Evolutionary conservation across 2,797 vertebrate species (phyloP), one percentile per base, ranked within the genome.

Genomic region (Pteronotus mesoamericanus): DNA sequence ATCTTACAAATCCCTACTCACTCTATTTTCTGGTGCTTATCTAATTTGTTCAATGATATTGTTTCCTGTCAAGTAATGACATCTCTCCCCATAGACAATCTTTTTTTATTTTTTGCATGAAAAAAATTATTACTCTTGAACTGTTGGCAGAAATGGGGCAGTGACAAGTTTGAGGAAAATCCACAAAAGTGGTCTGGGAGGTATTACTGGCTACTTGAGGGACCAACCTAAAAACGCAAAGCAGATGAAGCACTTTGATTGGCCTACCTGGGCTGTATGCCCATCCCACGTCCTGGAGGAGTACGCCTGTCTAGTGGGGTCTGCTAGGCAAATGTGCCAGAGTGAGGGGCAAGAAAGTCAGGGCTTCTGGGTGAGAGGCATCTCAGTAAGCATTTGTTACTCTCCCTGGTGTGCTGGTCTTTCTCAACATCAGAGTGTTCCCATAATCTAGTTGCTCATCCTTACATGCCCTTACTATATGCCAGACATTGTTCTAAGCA

Each of bases 121-220:
- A 87, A 95, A 74, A 66, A 51, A 72, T 42, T 42, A 37, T 3
- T 22, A 74, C 9, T 78, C 95, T 78, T 64, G 0, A 14, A 57
- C 37, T 22, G 26, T 75, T 94, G 77, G 8, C 16, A 61, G 69
- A 72, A 92, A 24, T 34, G 53, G 71, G 51, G 10, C 16, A 74
- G 3, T 69, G 55, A 24, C 4, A 89, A 11, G 12, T 68, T 79
- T 90, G 53, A 95, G 48, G 92, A 80, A 57, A 80, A 90, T 92
- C 3, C 39, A 66, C 55, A 57, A 72, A 46, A 71, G 12, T 86
- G 7, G 39, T 59, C 5, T 12, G 61, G 9, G 1, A 21, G 42
- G 34, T 14, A 5, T 48, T 75, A 37, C 9, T 18, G 34, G 42
- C 11, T 37, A 71, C 19, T 83, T 42, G 46, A 59, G 42, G n/a